These are phyloP conservation scores for Drosophila pseudotakahashii DNA, from an alignment of 2,888 invertebrate species.

Conservation along the genomic window DNA sequence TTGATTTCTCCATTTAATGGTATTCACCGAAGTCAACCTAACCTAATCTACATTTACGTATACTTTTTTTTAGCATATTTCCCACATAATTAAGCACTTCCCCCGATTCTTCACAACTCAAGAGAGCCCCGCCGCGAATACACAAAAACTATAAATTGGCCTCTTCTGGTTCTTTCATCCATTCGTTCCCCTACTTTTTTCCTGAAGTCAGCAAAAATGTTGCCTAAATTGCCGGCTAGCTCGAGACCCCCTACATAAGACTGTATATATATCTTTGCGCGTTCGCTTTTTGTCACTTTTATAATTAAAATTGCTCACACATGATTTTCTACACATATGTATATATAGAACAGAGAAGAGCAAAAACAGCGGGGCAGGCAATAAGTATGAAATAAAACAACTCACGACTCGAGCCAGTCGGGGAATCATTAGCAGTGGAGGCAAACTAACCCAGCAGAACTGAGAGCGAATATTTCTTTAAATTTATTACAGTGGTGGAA, in stretches of 20 bases:
- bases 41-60: constrained; percentile 15
- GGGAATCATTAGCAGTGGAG: constrained; percentile 33
- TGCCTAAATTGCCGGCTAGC: constrained; percentile 51
- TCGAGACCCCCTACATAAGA: constrained; percentile 34
- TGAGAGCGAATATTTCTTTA: constrained; percentile 23
- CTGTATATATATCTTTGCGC: constrained; percentile 29
- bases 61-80: constrained; percentile 6
- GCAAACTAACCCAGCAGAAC: constrained; percentile 32
- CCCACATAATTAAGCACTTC: constrained; percentile 25
- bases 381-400: constrained; percentile 24
- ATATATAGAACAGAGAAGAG: constrained; percentile 12
- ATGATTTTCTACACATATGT: constrained; percentile 30
- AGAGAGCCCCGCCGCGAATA: constrained; percentile 17
- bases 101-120: constrained; percentile 4
- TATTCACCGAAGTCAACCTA: constrained; percentile 5
- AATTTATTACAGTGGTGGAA: constrained; percentile 32
- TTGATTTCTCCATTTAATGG: neutral
- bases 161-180: constrained; percentile 6
- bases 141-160: constrained; percentile 42
- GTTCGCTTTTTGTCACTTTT: constrained; percentile 64
- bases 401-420: constrained; percentile 52
- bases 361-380: constrained; percentile 20
- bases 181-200: constrained; percentile 13
- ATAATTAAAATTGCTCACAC: constrained; percentile 66
- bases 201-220: constrained; percentile 31